Evolutionary conservation across 2,888 invertebrate genomes (phyloP).

Genomic region (Octonoba sinensis): DNA sequence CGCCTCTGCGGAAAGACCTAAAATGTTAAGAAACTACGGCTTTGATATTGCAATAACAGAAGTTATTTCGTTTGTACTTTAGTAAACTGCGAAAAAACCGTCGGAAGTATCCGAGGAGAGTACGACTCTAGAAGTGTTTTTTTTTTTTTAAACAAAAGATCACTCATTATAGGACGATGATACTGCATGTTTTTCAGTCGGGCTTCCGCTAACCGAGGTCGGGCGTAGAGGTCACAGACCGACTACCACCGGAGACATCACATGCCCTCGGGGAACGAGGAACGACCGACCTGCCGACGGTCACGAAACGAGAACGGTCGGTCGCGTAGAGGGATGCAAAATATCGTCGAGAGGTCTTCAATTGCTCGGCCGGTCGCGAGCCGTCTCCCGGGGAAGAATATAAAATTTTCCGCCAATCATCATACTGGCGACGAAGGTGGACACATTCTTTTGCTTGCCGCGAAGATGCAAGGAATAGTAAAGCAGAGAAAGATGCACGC

Average conservation of each 20-base stretch:
- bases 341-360: no score
- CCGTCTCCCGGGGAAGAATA: not conserved
- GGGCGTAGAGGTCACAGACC: not conserved
- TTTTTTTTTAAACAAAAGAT: constrained; percentile 56
- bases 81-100: constrained; percentile 58
- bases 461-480: no score
- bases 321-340: no score
- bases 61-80: constrained; percentile 64
- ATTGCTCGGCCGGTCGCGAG: no score
- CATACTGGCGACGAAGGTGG: not conserved
- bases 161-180: constrained; percentile 62
- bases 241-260: no score
- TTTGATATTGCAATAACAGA: constrained; percentile 65
- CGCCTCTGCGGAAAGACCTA: constrained; percentile 54
- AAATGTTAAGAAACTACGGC: constrained; percentile 64
- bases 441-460: not conserved
- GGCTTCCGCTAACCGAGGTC: no score
- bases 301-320: no score
- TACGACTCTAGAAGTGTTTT: constrained; percentile 51
- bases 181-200: constrained; percentile 59
- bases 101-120: constrained; percentile 49
- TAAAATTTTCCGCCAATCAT: not conserved
- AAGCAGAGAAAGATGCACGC: no score
- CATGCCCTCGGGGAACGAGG: no score
- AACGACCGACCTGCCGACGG: no score